Conservation (phyloP, 2,888 invertebrate species). For the Elmis aenea region DNA sequence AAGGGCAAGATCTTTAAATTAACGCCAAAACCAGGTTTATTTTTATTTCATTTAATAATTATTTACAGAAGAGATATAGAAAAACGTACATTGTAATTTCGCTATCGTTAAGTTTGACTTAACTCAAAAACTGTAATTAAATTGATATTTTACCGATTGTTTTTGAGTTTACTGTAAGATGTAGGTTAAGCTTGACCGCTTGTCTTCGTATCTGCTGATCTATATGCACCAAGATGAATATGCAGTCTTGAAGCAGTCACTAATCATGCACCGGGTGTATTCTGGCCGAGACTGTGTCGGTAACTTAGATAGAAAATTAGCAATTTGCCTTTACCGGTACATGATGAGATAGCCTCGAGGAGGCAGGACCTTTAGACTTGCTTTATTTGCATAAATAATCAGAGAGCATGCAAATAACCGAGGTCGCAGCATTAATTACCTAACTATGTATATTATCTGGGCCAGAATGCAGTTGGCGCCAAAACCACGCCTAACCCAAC, state of each 20-base stretch:
- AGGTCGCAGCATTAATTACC: constrained; percentile 47
- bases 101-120: too few relatives aligned
- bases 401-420: constrained; percentile 46
- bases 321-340: constrained; percentile 41
- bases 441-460: constrained; percentile 41
- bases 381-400: constrained; percentile 49
- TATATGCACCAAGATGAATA: too few relatives aligned
- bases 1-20: too few relatives aligned
- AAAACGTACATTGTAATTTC: too few relatives aligned
- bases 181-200: too few relatives aligned
- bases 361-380: constrained; percentile 37
- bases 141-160: too few relatives aligned
- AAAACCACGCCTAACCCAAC: constrained; percentile 26
- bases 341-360: constrained; percentile 34
- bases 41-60: too few relatives aligned
- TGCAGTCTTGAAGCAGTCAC: constrained; percentile 8
- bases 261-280: constrained; percentile 21
- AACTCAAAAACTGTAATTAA: too few relatives aligned
- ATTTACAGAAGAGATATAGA: too few relatives aligned
- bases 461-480: constrained; percentile 38
- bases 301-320: constrained; percentile 44
- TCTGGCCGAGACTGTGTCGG: constrained; percentile 25
- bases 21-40: too few relatives aligned
- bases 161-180: too few relatives aligned
- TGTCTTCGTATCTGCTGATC: too few relatives aligned